These are phyloP conservation scores for Pica pica DNA, from an alignment of 2,113 vertebrate species.

Conservation along the genomic window DNA sequence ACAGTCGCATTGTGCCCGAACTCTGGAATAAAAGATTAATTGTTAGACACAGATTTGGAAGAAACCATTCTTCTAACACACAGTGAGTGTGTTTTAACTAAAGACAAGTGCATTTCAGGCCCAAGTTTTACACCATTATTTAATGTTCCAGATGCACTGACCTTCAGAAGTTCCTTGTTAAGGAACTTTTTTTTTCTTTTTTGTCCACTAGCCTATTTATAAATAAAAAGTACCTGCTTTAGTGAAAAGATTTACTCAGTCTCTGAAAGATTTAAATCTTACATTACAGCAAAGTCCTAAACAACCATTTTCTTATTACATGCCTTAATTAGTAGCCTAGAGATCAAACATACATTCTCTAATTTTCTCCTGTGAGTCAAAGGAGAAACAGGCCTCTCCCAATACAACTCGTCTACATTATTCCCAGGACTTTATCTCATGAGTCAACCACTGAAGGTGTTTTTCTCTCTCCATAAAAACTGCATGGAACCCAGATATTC, in stretches of 20 bases:
- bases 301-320: neutral
- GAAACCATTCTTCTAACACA: neutral
- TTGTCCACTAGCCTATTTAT: neutral
- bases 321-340: neutral
- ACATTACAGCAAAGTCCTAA: neutral
- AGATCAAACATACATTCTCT: neutral
- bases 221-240: neutral
- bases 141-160: neutral
- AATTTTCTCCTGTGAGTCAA: neutral
- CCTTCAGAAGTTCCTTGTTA: neutral
- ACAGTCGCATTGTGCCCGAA: slow-evolving; percentile 90
- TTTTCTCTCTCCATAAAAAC: neutral
- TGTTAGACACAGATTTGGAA: neutral
- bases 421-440: neutral
- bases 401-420: neutral
- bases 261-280: neutral
- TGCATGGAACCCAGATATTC: neutral
- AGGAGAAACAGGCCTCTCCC: neutral
- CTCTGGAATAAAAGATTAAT: slow-evolving; percentile 71
- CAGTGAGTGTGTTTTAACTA: neutral
- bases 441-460: neutral
- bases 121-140: neutral
- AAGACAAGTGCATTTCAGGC: neutral
- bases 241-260: neutral
- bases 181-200: neutral